Percentiles rank a stretch among this genome's conserved stretches.
Evolutionary conservation across 2,113 vertebrate species (phyloP).

Genomic region (Montifringilla adamsi): DNA sequence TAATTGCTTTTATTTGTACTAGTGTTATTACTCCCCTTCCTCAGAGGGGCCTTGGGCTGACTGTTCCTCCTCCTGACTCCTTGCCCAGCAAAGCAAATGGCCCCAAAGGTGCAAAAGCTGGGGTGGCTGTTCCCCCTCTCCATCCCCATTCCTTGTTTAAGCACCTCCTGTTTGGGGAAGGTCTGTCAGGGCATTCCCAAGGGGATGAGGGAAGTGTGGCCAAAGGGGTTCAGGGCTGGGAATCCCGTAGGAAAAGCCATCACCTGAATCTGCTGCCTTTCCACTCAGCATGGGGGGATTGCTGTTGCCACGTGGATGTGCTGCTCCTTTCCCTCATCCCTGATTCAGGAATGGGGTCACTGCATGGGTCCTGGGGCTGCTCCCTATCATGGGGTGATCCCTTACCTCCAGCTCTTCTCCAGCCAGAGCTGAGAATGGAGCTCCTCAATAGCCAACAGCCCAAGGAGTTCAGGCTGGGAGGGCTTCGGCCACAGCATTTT

Average conservation of each 20-base stretch:
- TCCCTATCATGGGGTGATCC: not conserved
- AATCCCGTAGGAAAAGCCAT: not conserved
- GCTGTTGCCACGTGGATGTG: not conserved
- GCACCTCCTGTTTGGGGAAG: not conserved
- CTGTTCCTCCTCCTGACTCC: not conserved
- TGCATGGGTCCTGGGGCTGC: not conserved
- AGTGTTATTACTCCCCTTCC: not conserved
- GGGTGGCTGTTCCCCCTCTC: not conserved
- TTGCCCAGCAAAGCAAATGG: not conserved
- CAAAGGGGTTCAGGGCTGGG: fast-evolving
- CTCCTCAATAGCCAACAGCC: not conserved
- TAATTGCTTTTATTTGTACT: not conserved
- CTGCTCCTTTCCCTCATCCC: not conserved
- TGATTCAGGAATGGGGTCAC: not conserved
- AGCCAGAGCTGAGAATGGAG: not conserved
- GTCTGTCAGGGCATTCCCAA: not conserved
- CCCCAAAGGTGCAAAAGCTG: not conserved
- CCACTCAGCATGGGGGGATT: not conserved
- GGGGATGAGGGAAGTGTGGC: not conserved
- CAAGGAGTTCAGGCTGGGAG: not conserved
- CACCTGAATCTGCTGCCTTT: not conserved
- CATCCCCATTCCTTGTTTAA: not conserved
- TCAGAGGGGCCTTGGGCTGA: not conserved
- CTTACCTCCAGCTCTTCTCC: not conserved
- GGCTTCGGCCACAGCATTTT: fast-evolving